Evolutionary conservation across 2,113 vertebrate genomes (phyloP), one percentile per base, ranked within the genome.

Genomic region (Hippocampus comes): DNA sequence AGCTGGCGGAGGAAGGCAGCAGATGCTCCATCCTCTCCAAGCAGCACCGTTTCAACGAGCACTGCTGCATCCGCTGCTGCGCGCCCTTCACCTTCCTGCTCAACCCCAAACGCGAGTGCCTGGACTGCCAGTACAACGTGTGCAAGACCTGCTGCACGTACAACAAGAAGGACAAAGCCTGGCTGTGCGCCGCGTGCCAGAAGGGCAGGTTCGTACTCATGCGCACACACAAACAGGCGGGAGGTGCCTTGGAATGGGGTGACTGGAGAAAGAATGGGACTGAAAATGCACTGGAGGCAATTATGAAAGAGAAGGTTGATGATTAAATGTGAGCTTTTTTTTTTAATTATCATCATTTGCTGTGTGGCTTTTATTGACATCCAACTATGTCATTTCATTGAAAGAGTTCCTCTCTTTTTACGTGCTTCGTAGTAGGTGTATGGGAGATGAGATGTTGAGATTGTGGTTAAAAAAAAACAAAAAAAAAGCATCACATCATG

Each of bases 11-110:
- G 89, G 97, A 99, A 82, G 94, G 94, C 81, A 95, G 93, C 91
- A 96, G 94, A 90, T 96, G 97, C 89, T 93, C 93, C 84, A 94
- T 99, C 89, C 94, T 99, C 70, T 94, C 95, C 60, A 96, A 94
- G 89, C 96, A 98, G 90, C 93, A 92, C 75, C 94, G 94, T 85
- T 99, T 99, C 83, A 95, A 97, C 8, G 94, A 99, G 83, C 95
- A 93, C 86, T 98, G 97, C 91, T 99, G 97, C 77, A 99, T 99
- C 90, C 95, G 96, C 82, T 99, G 97, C 91, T 99, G 97, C 55
- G 80, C 93, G 3, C 95, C 97, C 75, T 99, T 99, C 93, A 95
- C 95, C 5, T 98, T 98, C 84, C 94, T 99, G 21, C 91, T 98
- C 90, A 98, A 98, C 90, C 94, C 94, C 80, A 95, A 94, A 85